Evolutionary conservation across 35 echinoderm and acorn worm genomes (phyloP).

Genomic region (Apostichopus californicus): DNA sequence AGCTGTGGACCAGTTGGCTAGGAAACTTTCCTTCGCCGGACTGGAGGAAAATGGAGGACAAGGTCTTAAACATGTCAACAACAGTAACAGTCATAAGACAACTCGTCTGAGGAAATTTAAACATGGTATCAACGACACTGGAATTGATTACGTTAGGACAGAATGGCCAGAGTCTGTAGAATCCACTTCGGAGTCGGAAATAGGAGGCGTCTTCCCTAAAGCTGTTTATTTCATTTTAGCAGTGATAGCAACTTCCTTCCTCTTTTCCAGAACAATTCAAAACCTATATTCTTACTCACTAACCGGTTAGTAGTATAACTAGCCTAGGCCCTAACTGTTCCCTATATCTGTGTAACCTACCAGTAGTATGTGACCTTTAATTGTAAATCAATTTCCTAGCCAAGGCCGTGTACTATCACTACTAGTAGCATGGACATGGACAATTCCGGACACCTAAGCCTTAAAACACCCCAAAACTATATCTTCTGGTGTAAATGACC

Average conservation of each 20-base stretch:
- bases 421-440: too few relatives aligned
- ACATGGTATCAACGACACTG: too few relatives aligned
- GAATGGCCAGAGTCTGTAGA: neutral
- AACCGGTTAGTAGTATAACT: neutral
- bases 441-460: too few relatives aligned
- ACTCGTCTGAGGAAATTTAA: too few relatives aligned
- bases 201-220: constrained; percentile 4
- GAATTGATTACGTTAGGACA: too few relatives aligned
- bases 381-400: too few relatives aligned
- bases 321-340: neutral
- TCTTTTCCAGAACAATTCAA: neutral
- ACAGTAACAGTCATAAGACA: too few relatives aligned
- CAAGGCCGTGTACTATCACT: too few relatives aligned
- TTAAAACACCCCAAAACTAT: too few relatives aligned
- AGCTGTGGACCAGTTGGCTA: neutral
- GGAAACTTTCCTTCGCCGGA: neutral
- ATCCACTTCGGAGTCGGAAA: neutral
- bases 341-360: neutral
- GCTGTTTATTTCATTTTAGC: constrained; percentile 10
- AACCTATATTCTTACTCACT: neutral
- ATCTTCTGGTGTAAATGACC: too few relatives aligned
- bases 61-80: neutral
- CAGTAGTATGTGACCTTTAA: too few relatives aligned
- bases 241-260: neutral
- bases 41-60: neutral